A percentile compares a stretch with the other conserved stretches of the same genome.
These are phyloP conservation scores for rabbit (Oryctolagus cuniculus) DNA, from an alignment of 2,113 vertebrate species.

Conservation along the genomic window mOryCun1.1 NC_091435.1:23606501-23607000, in stretches of 20 bases:
- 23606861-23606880: not conserved
- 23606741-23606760: not conserved
- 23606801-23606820: conserved; percentile 5
- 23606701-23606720: not conserved
- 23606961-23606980: not conserved
- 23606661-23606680: not conserved
- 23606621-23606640: too few species aligned
- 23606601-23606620: too few species aligned
- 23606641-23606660: not conserved
- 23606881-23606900: not conserved
- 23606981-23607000: conserved; percentile 22
- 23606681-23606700: not conserved
- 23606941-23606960: not conserved
- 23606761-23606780: not conserved
- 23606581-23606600: too few species aligned
- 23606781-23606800: not conserved
- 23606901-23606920: not conserved
- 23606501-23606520: not conserved
- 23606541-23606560: too few species aligned
- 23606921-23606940: conserved; percentile 7
- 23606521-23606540: too few species aligned
- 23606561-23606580: not conserved
- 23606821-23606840: not conserved
- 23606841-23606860: not conserved
- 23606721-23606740: not conserved